These are phyloP conservation scores for Drosophila punjabiensis DNA, from an alignment of 1,140 invertebrate genomes.

Conservation along the genomic window DNA sequence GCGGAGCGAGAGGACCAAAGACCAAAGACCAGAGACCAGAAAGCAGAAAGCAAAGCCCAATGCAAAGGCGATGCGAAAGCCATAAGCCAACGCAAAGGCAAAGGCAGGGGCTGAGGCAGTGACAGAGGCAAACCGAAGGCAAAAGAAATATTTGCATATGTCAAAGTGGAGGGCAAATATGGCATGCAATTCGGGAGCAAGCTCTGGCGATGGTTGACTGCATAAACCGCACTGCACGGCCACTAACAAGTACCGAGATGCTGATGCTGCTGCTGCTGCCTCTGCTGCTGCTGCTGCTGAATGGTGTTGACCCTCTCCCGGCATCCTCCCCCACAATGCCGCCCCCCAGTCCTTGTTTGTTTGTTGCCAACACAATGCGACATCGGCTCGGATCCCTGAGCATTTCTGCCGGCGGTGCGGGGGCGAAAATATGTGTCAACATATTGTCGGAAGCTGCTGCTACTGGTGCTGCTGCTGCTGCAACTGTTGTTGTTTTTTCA, in stretches of 20 bases:
- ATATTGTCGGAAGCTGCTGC: slow-evolving; percentile 52
- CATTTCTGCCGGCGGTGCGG: slow-evolving; percentile 10
- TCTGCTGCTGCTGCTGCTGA: background rate
- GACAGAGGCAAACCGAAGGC: slow-evolving; percentile 25
- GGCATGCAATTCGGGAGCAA: slow-evolving; percentile 51
- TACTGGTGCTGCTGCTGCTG: background rate
- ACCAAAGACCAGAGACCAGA: background rate
- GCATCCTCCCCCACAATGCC: background rate
- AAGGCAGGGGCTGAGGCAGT: slow-evolving; percentile 17
- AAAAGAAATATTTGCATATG: slow-evolving; percentile 73
- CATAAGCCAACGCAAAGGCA: slow-evolving; percentile 17
- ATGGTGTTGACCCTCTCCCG: slow-evolving; percentile 9
- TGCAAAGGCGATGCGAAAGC: slow-evolving; percentile 20
- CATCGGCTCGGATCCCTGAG: slow-evolving; percentile 28
- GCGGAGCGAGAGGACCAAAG: slow-evolving; percentile 10
- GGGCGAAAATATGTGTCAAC: slow-evolving; percentile 55
- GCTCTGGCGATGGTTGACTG: slow-evolving; percentile 41
- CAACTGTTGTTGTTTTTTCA: slow-evolving; percentile 10
- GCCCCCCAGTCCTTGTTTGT: slow-evolving; percentile 7
- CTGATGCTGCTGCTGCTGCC: background rate
- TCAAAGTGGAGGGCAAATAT: slow-evolving; percentile 71
- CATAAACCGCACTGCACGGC: slow-evolving; percentile 31
- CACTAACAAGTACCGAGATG: slow-evolving; percentile 43
- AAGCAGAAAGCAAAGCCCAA: slow-evolving; percentile 12
- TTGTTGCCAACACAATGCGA: slow-evolving; percentile 32